phyloP scores from a whole-genome alignment of 2,888 invertebrate species.

The Aphodius granarius region DNA sequence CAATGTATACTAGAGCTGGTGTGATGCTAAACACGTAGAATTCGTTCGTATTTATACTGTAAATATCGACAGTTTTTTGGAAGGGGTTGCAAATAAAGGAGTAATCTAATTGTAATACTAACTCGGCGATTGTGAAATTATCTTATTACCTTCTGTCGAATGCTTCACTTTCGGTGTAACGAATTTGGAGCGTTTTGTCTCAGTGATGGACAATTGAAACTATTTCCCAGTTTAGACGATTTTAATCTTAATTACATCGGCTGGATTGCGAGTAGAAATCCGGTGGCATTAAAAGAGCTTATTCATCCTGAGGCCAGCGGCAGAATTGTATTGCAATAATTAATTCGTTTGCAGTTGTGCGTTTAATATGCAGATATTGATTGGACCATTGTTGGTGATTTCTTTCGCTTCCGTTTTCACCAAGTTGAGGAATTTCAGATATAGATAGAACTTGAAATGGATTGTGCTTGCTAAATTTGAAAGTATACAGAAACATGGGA shows the following conservation, averaged over 20 bases:
- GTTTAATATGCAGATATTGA: not conserved
- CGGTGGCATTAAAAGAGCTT: not conserved
- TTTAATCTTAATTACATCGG: not conserved
- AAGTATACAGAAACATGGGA: too few relatives aligned
- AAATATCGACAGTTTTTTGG: not conserved
- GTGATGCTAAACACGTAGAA: not conserved
- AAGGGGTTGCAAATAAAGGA: not conserved
- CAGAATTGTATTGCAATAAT: not conserved
- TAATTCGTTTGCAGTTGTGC: not conserved
- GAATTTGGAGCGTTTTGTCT: not conserved
- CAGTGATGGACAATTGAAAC: not conserved
- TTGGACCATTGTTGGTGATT: not conserved
- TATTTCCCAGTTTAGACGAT: not conserved
- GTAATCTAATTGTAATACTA: not conserved
- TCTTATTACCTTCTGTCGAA: not conserved
- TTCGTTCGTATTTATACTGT: not conserved
- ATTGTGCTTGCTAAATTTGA: too few relatives aligned
- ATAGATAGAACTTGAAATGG: too few relatives aligned
- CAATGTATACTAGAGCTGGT: not conserved
- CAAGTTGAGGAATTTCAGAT: not conserved
- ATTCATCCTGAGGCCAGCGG: not conserved
- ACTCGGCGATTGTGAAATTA: not conserved
- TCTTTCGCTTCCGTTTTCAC: not conserved
- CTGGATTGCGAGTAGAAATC: not conserved
- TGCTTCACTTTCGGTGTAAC: not conserved